Conservation (phyloP, 2,888 invertebrate species). For the Ormyrus labotus region DNA sequence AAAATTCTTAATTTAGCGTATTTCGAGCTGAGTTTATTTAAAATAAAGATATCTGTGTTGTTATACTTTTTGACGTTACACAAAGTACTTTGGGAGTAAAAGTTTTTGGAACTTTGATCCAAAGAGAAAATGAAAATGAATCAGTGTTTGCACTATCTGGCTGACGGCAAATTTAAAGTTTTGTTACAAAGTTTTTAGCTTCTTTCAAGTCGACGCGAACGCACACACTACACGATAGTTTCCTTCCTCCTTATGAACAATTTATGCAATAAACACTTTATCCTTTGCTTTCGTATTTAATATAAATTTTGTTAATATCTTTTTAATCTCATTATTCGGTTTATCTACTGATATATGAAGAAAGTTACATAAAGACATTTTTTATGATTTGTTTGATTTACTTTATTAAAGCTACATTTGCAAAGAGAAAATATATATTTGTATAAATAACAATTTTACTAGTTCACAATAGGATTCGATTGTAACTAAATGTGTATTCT, state of each 20-base stretch:
- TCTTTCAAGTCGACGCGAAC: conserved; percentile 49
- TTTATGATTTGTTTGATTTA: background rate
- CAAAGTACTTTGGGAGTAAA: too few relatives aligned
- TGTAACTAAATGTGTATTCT: conserved; percentile 15
- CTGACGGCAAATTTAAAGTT: conserved; percentile 44
- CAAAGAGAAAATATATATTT: conserved; percentile 19
- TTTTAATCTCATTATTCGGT: background rate
- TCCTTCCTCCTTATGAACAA: conserved; percentile 7
- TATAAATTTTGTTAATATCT: background rate
- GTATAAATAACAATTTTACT: conserved; percentile 19
- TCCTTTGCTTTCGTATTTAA: background rate
- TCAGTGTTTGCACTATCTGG: conserved; percentile 33
- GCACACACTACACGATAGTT: conserved; percentile 29
- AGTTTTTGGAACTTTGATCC: too few relatives aligned
- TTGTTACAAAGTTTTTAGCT: conserved; percentile 29
- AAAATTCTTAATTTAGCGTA: too few relatives aligned
- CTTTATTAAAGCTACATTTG: background rate
- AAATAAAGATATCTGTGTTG: too few relatives aligned
- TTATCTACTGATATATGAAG: background rate
- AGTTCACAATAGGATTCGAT: background rate
- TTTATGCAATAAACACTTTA: background rate
- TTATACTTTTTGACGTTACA: too few relatives aligned
- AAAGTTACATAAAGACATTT: conserved; percentile 11
- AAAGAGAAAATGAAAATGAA: conserved; percentile 20
- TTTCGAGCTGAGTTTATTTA: too few relatives aligned